A percentile compares a stretch with the other conserved stretches of the same genome.
Conservation (phyloP, 2,888 invertebrate genomes). For the Eudasyphora cyanicolor region DNA sequence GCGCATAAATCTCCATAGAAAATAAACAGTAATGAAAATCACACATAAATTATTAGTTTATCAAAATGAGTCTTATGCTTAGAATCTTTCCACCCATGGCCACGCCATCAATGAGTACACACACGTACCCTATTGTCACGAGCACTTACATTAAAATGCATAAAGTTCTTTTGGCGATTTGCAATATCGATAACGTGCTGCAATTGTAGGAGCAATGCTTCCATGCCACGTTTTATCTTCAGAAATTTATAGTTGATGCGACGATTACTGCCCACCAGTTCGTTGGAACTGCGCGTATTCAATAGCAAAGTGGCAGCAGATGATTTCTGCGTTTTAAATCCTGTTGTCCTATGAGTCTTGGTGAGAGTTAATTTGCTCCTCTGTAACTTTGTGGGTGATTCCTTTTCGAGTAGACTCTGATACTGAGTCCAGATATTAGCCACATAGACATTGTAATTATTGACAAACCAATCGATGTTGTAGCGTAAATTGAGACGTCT, state of each 20-base stretch:
- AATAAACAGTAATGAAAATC: not conserved
- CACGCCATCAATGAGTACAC: constrained; percentile 67
- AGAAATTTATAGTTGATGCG: constrained; percentile 69
- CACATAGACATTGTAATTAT: constrained; percentile 69
- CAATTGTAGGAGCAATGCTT: constrained; percentile 67
- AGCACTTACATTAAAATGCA: constrained; percentile 65
- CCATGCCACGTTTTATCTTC: constrained; percentile 71
- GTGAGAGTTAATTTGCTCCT: not conserved
- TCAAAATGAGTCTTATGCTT: not conserved
- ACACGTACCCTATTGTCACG: constrained; percentile 61
- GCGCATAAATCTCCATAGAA: not conserved
- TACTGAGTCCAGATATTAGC: constrained; percentile 68
- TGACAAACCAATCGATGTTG: constrained; percentile 69
- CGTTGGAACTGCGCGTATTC: constrained; percentile 66
- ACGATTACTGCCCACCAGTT: constrained; percentile 67
- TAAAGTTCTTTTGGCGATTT: constrained; percentile 69
- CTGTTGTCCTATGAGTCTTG: not conserved
- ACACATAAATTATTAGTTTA: constrained; percentile 12
- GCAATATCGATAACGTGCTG: constrained; percentile 68
- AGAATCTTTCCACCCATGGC: not conserved
- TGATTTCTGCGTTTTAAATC: constrained; percentile 20
- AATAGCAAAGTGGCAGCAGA: constrained; percentile 26
- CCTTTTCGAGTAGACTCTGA: constrained; percentile 36
- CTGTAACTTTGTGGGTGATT: not conserved
- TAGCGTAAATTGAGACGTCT: constrained; percentile 71